Conservation (phyloP, 2,797 vertebrate species). For the Artibeus jamaicensis region DNA sequence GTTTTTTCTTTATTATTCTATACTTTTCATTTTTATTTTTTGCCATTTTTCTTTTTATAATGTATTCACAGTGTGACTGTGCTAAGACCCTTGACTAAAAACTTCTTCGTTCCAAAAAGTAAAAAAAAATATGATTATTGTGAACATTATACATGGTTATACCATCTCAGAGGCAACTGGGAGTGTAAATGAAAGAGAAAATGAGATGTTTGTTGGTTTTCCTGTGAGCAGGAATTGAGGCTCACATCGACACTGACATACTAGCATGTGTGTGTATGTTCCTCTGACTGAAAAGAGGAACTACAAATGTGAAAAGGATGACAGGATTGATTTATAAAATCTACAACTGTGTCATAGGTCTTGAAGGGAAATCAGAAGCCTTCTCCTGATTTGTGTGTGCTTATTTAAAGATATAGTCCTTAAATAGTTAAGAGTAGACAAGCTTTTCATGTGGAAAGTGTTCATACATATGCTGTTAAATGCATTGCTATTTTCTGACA, state of each 20-base stretch:
- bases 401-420: not conserved
- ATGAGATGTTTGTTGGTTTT: not conserved
- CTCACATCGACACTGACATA: not conserved
- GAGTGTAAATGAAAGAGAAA: not conserved
- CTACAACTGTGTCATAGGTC: not conserved
- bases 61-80: not conserved
- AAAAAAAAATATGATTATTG: not conserved
- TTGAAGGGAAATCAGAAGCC: not conserved
- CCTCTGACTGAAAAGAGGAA: not conserved
- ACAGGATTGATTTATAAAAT: not conserved
- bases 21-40: not conserved
- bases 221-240: not conserved
- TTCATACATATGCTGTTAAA: not conserved
- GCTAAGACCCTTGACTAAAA: not conserved
- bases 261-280: not conserved
- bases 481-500: not conserved
- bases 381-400: not conserved
- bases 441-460: not conserved
- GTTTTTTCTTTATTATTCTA: not conserved
- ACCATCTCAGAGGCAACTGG: not conserved
- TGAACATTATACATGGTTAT: not conserved
- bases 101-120: not conserved
- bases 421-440: not conserved
- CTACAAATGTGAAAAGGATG: constrained; percentile 7
- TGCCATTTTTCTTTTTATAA: constrained; percentile 12